phyloP scores from a whole-genome alignment of 2,888 invertebrate genomes.

The Drosophila algonquin region DNA sequence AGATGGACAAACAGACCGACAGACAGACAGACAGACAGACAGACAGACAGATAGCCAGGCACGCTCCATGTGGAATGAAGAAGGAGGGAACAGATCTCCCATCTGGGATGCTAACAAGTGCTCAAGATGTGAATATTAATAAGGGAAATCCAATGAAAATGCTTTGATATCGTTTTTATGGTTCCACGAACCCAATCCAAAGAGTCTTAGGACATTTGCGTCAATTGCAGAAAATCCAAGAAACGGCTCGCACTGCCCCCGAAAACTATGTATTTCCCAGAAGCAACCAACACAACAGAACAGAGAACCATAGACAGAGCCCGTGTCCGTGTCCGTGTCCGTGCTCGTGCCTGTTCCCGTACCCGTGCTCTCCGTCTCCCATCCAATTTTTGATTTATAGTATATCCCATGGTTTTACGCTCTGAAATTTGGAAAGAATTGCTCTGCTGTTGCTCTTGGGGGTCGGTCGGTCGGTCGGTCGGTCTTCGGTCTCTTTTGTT shows the following conservation, averaged over 20 bases:
- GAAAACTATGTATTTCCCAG: constrained; percentile 25
- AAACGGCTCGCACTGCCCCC: constrained; percentile 26
- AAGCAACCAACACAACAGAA: constrained; percentile 9
- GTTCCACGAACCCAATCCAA: constrained; percentile 21
- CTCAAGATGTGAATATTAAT: constrained; percentile 23
- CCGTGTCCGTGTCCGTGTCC: too few relatives aligned
- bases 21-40: not conserved
- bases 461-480: not conserved
- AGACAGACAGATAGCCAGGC: constrained; percentile 10
- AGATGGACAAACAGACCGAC: not conserved
- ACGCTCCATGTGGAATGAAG: constrained; percentile 46
- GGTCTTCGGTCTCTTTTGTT: too few relatives aligned
- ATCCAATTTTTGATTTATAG: constrained; percentile 33
- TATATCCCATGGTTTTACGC: constrained; percentile 39
- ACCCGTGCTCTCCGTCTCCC: not conserved
- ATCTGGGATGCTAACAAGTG: constrained; percentile 18
- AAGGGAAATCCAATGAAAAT: constrained; percentile 29
- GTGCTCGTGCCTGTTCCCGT: too few relatives aligned
- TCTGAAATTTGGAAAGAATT: constrained; percentile 18
- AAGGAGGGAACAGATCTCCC: not conserved
- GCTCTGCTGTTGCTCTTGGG: not conserved
- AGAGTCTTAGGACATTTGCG: constrained; percentile 36
- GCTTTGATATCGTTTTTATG: constrained; percentile 36
- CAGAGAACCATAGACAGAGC: not conserved
- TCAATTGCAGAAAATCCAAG: constrained; percentile 29